These are phyloP conservation scores for Labia minor DNA, from an alignment of 2,888 invertebrate genomes.

Conservation along the genomic window DNA sequence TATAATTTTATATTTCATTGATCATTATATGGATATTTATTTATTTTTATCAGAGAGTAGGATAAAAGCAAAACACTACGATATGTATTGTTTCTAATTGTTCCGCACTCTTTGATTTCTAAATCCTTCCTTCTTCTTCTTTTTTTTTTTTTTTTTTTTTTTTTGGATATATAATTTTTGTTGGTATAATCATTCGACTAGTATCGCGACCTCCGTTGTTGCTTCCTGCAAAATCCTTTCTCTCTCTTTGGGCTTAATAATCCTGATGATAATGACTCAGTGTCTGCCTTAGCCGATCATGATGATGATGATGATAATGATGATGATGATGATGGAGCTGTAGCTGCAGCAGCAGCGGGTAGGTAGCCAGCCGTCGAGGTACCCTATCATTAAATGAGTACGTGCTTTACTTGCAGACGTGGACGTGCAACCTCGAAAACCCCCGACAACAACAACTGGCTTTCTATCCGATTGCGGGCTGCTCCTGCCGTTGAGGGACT, in stretches of 20 bases:
- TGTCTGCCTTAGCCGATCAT: not conserved
- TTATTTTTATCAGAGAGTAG: too few relatives aligned
- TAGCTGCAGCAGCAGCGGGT: not conserved
- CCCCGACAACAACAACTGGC: not conserved
- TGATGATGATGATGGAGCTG: not conserved
- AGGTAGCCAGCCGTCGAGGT: not conserved
- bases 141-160: too few relatives aligned
- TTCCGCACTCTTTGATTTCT: too few relatives aligned
- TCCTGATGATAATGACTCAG: not conserved
- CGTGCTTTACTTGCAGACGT: slow-evolving; percentile 13
- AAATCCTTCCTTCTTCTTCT: too few relatives aligned
- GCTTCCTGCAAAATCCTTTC: slow-evolving; percentile 4
- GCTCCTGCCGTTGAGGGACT: not conserved
- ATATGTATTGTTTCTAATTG: too few relatives aligned
- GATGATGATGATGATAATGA: not conserved
- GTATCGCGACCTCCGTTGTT: not conserved
- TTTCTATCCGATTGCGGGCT: not conserved
- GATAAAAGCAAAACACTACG: too few relatives aligned
- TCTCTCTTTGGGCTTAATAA: not conserved
- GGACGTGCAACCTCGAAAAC: slow-evolving; percentile 4
- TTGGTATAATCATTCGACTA: too few relatives aligned
- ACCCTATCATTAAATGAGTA: slow-evolving; percentile 2
- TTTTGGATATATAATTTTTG: too few relatives aligned
- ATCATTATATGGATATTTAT: too few relatives aligned
- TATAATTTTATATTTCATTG: too few relatives aligned